Evolutionary conservation across 2,113 vertebrate genomes (phyloP).

Genomic region (Bubo bubo): DNA sequence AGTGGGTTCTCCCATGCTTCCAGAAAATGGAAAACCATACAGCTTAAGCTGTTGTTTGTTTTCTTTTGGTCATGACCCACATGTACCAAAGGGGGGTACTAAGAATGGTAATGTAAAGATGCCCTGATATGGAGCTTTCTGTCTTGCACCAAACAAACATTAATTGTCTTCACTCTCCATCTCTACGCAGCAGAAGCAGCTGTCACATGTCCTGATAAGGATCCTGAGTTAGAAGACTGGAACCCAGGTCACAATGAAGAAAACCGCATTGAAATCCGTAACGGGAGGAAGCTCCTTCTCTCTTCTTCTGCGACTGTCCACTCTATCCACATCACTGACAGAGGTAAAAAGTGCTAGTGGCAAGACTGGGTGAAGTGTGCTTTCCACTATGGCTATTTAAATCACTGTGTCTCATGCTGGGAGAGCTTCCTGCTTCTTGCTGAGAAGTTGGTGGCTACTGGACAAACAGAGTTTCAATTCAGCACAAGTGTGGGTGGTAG

Average conservation of each 20-base stretch:
- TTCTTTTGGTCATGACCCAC: background rate
- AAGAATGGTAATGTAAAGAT: background rate
- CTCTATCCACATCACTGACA: constrained; percentile 85
- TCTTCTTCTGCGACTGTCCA: constrained; percentile 88
- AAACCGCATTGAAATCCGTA: constrained; percentile 77
- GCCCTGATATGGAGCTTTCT: background rate
- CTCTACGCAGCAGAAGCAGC: background rate
- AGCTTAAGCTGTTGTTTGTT: background rate
- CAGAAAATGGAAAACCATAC: background rate
- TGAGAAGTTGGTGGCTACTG: background rate
- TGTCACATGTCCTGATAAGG: constrained; percentile 83
- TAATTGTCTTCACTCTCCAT: background rate
- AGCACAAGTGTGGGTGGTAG: background rate
- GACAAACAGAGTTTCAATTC: background rate
- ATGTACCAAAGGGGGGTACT: background rate
- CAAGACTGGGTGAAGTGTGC: background rate
- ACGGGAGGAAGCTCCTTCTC: constrained; percentile 83
- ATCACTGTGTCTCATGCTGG: background rate
- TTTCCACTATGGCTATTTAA: background rate
- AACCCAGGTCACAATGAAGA: constrained; percentile 83
- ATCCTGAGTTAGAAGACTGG: constrained; percentile 85
- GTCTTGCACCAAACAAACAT: background rate
- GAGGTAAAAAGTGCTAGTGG: constrained; percentile 77
- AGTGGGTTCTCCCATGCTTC: background rate
- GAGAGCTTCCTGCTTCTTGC: background rate